These are phyloP conservation scores for Sternarchorhynchus goeldii DNA, from an alignment of 2,797 vertebrate genomes.

Conservation along the genomic window DNA sequence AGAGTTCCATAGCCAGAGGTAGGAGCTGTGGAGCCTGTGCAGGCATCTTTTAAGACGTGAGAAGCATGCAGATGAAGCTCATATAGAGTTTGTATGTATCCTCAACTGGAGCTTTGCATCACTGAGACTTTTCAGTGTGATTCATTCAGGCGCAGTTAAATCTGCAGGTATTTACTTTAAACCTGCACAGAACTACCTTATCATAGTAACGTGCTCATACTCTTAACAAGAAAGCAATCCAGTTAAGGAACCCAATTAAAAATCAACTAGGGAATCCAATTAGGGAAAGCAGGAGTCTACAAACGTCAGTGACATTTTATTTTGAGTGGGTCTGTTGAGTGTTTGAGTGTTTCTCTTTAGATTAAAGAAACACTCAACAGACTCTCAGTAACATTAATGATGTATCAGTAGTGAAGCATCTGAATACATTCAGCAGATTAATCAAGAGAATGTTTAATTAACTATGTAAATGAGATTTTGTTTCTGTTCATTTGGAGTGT, in stretches of 20 bases:
- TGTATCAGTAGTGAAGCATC: no score
- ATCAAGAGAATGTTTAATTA: no score
- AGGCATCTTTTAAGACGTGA: slow-evolving; percentile 5
- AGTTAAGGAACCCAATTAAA: background rate
- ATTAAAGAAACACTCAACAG: no score
- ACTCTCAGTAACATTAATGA: no score
- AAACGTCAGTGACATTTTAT: background rate
- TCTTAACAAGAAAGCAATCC: background rate
- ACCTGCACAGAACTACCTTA: background rate
- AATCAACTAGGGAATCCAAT: background rate
- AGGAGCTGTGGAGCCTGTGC: background rate
- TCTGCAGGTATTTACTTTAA: background rate
- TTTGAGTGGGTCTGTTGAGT: no score
- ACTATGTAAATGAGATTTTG: no score
- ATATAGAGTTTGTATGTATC: background rate
- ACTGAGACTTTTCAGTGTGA: background rate
- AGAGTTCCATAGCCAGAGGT: background rate
- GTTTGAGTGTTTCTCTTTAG: no score
- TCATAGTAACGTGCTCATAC: background rate
- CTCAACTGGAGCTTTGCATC: background rate
- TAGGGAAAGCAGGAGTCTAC: background rate
- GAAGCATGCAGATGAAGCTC: background rate
- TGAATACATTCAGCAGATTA: no score
- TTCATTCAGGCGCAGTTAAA: background rate
- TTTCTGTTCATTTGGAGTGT: no score